A percentile compares a stretch with the other conserved stretches of the same genome.
phyloP scores from a whole-genome alignment of 2,797 vertebrate species.

The Strix occidentalis region DNA sequence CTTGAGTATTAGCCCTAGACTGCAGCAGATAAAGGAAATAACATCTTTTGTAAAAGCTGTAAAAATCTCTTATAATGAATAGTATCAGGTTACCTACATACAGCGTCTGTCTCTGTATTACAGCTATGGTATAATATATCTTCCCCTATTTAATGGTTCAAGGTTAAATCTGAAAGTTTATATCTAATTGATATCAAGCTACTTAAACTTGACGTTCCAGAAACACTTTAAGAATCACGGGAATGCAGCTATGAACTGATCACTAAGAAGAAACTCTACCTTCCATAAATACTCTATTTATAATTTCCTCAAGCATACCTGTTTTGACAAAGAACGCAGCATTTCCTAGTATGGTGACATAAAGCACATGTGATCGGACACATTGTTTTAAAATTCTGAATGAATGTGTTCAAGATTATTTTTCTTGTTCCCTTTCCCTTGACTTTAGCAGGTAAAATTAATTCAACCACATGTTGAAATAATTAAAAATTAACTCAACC shows the following conservation, averaged over 20 bases:
- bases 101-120: background rate
- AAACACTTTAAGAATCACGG: background rate
- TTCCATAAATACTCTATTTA: background rate
- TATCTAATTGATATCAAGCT: background rate
- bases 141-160: background rate
- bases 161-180: background rate
- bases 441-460: background rate
- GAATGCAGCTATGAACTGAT: background rate
- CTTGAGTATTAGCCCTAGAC: background rate
- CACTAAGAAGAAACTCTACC: background rate
- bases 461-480: background rate
- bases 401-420: background rate
- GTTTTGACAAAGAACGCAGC: fast-evolving
- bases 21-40: background rate
- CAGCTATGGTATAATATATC: background rate
- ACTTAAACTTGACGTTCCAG: background rate
- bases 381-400: background rate
- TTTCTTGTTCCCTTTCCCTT: background rate
- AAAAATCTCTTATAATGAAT: background rate
- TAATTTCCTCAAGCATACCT: background rate
- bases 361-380: fast-evolving
- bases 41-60: background rate
- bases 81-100: background rate
- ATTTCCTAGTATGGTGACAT: background rate
- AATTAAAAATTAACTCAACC: background rate